phyloP scores from a whole-genome alignment of 1,140 invertebrate genomes.

The Subanguina moxae region DNA sequence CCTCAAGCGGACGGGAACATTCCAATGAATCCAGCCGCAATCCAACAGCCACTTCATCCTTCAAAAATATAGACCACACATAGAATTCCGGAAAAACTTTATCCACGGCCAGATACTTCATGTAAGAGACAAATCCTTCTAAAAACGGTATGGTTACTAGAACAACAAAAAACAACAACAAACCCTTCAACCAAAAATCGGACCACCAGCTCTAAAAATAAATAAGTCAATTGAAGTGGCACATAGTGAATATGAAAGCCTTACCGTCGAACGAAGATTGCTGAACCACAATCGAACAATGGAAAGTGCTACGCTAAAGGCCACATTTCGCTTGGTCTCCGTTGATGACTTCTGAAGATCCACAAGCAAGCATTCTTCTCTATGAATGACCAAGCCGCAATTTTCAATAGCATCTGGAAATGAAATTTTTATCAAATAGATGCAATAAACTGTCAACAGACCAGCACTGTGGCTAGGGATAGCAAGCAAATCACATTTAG shows the following conservation, averaged over 20 bases:
- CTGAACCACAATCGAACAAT: constrained; percentile 70
- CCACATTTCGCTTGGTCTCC: constrained; percentile 67
- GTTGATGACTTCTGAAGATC: constrained; percentile 68
- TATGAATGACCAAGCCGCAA: constrained; percentile 86
- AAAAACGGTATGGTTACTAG: too few species aligned
- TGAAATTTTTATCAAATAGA: neutral
- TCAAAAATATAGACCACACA: constrained; percentile 70
- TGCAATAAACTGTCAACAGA: constrained; percentile 13
- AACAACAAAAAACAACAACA: too few species aligned
- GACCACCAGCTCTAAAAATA: constrained; percentile 63
- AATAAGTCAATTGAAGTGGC: too few species aligned
- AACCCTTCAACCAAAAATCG: constrained; percentile 62
- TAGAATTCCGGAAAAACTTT: constrained; percentile 63
- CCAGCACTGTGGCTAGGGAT: constrained; percentile 58
- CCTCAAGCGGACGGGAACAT: constrained; percentile 46
- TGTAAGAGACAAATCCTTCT: constrained; percentile 56
- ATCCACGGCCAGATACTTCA: constrained; percentile 63
- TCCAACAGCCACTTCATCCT: constrained; percentile 26
- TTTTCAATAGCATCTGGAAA: constrained; percentile 66
- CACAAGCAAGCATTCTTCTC: constrained; percentile 74
- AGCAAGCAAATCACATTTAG: constrained; percentile 60
- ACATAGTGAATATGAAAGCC: constrained; percentile 1
- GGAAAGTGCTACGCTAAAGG: constrained; percentile 79
- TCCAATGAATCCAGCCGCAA: constrained; percentile 32
- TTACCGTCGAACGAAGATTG: constrained; percentile 57